Evolutionary conservation across 1,140 invertebrate genomes (phyloP).

Genomic region (Drosophila virilis): DNA sequence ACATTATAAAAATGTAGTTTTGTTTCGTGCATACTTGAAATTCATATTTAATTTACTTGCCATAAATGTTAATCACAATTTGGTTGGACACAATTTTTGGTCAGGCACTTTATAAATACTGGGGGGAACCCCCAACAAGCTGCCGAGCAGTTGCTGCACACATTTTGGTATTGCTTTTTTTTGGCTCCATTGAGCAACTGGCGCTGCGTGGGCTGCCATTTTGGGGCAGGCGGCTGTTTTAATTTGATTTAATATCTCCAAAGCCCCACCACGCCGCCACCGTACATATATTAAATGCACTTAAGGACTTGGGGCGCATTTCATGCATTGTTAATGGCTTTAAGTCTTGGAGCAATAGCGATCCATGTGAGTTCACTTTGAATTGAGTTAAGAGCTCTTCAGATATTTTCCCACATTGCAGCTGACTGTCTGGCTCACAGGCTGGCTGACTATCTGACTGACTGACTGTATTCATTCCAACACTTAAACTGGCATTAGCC

Average conservation of each 20-base stretch:
- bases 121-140: no score
- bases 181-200: constrained; percentile 28
- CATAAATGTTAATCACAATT: constrained; percentile 6
- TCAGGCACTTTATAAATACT: constrained; percentile 11
- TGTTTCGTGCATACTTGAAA: background rate
- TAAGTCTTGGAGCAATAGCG: constrained; percentile 30
- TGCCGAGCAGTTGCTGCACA: background rate
- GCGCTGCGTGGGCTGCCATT: constrained; percentile 51
- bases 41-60: background rate
- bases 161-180: constrained; percentile 8
- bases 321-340: constrained; percentile 63
- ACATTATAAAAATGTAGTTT: no score
- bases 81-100: constrained; percentile 6
- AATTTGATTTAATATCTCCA: constrained; percentile 48
- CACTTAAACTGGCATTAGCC: constrained; percentile 79
- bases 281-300: constrained; percentile 43
- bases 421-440: constrained; percentile 19
- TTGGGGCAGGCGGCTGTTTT: constrained; percentile 43
- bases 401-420: constrained; percentile 42
- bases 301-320: constrained; percentile 72
- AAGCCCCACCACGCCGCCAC: background rate
- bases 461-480: constrained; percentile 60
- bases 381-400: background rate
- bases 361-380: constrained; percentile 32
- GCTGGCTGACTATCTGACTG: constrained; percentile 6